phyloP scores from a whole-genome alignment of 2,888 invertebrate genomes.

The Lepidochrysops patricia region DNA sequence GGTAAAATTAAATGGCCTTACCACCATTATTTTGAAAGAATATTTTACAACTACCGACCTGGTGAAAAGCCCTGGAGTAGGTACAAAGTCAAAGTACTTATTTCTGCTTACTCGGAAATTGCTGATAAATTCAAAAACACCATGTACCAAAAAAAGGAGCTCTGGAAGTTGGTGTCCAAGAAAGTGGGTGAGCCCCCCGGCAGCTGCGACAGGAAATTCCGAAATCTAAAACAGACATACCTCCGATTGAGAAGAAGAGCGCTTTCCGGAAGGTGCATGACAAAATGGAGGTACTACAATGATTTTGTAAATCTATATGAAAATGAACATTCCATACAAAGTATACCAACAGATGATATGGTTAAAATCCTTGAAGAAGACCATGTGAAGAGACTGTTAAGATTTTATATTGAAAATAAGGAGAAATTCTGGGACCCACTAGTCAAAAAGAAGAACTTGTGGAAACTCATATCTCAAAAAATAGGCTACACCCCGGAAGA shows the following conservation, averaged over 20 bases:
- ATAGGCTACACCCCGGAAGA: slow-evolving; percentile 51
- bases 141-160: slow-evolving; percentile 54
- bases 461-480: slow-evolving; percentile 45
- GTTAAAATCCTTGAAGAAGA: slow-evolving; percentile 38
- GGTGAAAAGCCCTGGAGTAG: slow-evolving; percentile 47
- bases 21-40: slow-evolving; percentile 56
- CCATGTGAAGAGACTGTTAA: slow-evolving; percentile 50
- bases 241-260: slow-evolving; percentile 47
- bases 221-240: slow-evolving; percentile 62
- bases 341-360: slow-evolving; percentile 26
- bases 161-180: slow-evolving; percentile 53
- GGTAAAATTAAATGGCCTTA: slow-evolving; percentile 61
- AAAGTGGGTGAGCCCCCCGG: slow-evolving; percentile 44
- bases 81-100: slow-evolving; percentile 43
- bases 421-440: slow-evolving; percentile 51
- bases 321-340: slow-evolving; percentile 21
- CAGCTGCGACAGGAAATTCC: slow-evolving; percentile 59
- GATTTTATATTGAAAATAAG: slow-evolving; percentile 53
- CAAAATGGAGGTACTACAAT: slow-evolving; percentile 58
- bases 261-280: slow-evolving; percentile 38
- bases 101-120: slow-evolving; percentile 50
- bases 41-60: slow-evolving; percentile 54
- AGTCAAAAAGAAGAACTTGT: slow-evolving; percentile 50
- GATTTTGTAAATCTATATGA: slow-evolving; percentile 54
- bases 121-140: slow-evolving; percentile 56